phyloP scores from a whole-genome alignment of 2,113 vertebrate species.

The Chauna torquata region DNA sequence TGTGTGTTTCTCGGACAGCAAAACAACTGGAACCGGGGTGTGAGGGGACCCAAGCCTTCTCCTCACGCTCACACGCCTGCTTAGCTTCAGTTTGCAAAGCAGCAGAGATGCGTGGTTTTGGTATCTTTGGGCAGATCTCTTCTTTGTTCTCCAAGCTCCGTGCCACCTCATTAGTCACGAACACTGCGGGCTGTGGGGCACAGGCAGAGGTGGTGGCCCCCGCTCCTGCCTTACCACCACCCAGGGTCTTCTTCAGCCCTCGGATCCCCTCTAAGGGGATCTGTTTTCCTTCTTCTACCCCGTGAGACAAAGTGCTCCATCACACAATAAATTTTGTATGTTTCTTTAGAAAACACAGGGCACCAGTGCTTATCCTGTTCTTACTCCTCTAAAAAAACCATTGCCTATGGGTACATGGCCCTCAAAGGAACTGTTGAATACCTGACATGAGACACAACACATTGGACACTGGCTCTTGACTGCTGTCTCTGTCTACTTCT shows the following conservation, averaged over 20 bases:
- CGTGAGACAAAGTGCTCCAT: accelerated
- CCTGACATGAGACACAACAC: neutral
- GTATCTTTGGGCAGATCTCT: neutral
- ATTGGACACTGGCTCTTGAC: neutral
- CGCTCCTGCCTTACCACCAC: neutral
- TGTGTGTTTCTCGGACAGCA: neutral
- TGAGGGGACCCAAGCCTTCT: neutral
- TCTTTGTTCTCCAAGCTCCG: neutral
- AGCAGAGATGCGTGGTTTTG: neutral
- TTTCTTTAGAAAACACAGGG: neutral
- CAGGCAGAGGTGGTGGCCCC: accelerated
- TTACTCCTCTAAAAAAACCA: neutral
- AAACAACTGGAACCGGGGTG: neutral
- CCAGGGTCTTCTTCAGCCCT: neutral
- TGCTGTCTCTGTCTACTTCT: neutral
- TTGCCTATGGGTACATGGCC: accelerated
- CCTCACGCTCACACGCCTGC: neutral
- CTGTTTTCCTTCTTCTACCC: neutral
- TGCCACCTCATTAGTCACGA: neutral
- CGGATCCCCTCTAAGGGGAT: accelerated
- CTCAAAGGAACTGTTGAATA: neutral
- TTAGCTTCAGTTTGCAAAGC: neutral
- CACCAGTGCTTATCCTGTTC: neutral
- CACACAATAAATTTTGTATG: neutral
- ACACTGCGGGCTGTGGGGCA: accelerated